phyloP scores from a whole-genome alignment of 2,888 invertebrate species.

The Chromoteleia sp. region DNA sequence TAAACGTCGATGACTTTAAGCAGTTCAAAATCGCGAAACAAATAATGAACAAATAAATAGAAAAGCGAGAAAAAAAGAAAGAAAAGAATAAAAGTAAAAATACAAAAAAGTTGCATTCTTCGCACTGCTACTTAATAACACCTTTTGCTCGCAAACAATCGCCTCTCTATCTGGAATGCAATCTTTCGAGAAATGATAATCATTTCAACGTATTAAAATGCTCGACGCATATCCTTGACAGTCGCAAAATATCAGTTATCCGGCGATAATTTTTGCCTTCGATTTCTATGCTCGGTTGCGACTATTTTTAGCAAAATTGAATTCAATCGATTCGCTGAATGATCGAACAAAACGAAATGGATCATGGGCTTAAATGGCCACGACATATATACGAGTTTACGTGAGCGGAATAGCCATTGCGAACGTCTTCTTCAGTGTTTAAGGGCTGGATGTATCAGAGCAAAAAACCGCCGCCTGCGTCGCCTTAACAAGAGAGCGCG shows the following conservation, averaged over 20 bases:
- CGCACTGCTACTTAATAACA: conserved; percentile 34
- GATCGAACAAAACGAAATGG: conserved; percentile 65
- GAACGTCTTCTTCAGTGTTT: conserved; percentile 69
- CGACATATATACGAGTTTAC: conserved; percentile 67
- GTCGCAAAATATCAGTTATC: conserved; percentile 41
- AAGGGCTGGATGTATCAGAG: conserved; percentile 67
- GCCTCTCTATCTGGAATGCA: conserved; percentile 31
- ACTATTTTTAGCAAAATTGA: conserved; percentile 68
- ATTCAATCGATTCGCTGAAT: conserved; percentile 67
- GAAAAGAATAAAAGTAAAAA: neutral
- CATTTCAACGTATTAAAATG: conserved; percentile 26
- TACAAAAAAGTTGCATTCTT: no score
- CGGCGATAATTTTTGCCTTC: conserved; percentile 37
- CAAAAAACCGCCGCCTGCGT: conserved; percentile 48
- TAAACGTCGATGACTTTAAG: no score
- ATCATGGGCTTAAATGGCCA: conserved; percentile 69
- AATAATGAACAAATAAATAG: no score
- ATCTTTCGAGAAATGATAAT: conserved; percentile 44
- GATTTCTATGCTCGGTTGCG: conserved; percentile 36
- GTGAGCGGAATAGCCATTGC: conserved; percentile 71
- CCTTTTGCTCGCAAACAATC: conserved; percentile 22
- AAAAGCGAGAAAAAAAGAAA: conserved; percentile 4
- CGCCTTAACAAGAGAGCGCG: conserved; percentile 57
- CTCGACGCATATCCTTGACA: conserved; percentile 27
- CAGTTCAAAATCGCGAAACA: no score